Evolutionary conservation across 1,140 invertebrate species (phyloP), one percentile per base, ranked within the genome.

Genomic region (Drosophila ficusphila): DNA sequence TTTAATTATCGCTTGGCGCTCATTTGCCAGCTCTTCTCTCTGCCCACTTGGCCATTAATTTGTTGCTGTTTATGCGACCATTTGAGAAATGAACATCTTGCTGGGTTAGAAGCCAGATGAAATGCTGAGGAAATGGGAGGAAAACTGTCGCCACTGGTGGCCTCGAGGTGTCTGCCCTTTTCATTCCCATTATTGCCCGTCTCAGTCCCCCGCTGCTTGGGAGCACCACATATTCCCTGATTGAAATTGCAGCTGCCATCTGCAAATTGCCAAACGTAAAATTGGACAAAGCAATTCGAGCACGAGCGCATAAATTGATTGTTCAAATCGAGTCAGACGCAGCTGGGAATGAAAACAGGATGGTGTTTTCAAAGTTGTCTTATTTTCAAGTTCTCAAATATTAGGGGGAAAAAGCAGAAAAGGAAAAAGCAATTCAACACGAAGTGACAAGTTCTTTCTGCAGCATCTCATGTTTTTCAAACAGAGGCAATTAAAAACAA

Each of bases 61-160:
- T 64, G 36, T 21, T 21, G 31, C 53, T 38, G 53, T 61, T 81
- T 62, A 62, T 62, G 51, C 39, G 51, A 9, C 70, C 51, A 75
- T 83, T 78, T 79, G 75, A 65, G 62, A 79, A 75, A 61, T 62
- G 75, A 79, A 53, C 79, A 39, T 51, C 58, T 62, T 33, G 25
- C n/a, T n/a, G n/a, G n/a, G n/a, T n/a, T n/a, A n/a, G n/a, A n/a
- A n/a, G 65, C 57, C 12, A 11, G 33, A 6, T 21, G 8, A 38
- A 41, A 21, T 29, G 16, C 36, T 9, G 16, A 34, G 33, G 16
- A 19, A 29, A 19, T 33, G 4, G 14, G 9, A 21, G 19, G 52
- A 46, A 25, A 65, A 57, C 33, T 51, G 70, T 58, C 58, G 60
- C 76, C 58, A 46, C 33, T 61, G 41, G 23, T 58, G 75, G 42